phyloP scores from a whole-genome alignment of 2,113 vertebrate species.

The Siniperca chuatsi region DNA sequence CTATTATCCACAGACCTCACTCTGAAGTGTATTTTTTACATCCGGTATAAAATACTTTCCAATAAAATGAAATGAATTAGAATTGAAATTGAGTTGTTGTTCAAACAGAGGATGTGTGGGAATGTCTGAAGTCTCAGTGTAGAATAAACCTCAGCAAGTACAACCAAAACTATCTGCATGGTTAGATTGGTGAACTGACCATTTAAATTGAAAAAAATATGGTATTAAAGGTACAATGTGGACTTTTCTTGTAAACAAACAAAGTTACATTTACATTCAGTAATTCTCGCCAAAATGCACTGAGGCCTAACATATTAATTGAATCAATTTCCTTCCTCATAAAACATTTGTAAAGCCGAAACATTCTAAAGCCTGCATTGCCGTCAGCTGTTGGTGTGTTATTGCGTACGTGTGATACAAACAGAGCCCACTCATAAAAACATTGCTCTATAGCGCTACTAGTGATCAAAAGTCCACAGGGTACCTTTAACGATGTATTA shows the following conservation, averaged over 20 bases:
- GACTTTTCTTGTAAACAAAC: not conserved
- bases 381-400: not conserved
- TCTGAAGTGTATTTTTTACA: not conserved
- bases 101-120: not conserved
- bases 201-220: not conserved
- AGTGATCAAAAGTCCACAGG: not conserved
- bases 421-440: not conserved
- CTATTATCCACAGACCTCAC: not conserved
- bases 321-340: not conserved
- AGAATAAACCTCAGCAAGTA: not conserved
- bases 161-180: not conserved
- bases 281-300: not conserved
- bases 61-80: not conserved
- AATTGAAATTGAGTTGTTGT: not conserved
- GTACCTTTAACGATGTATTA: not conserved
- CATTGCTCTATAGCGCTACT: not conserved
- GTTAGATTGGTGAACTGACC: not conserved
- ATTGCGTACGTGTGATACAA: not conserved
- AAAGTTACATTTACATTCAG: not conserved
- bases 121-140: not conserved
- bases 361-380: not conserved
- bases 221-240: not conserved
- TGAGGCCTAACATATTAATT: not conserved
- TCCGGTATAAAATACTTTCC: not conserved
- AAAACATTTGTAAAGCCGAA: not conserved